Conservation (phyloP, 2,888 invertebrate genomes). For the Drosophila mettleri region DNA sequence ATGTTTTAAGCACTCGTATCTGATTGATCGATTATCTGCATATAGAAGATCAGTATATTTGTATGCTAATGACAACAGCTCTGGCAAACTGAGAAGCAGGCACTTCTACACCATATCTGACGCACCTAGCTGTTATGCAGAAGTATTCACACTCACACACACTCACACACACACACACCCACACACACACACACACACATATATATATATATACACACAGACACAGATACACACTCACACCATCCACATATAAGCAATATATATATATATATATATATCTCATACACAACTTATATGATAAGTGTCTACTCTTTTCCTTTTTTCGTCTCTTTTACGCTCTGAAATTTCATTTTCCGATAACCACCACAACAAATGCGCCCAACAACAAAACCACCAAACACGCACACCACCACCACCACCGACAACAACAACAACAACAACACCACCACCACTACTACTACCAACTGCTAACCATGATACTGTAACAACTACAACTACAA, state of each 20-base stretch:
- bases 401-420: conserved; percentile 27
- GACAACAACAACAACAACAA: conserved; percentile 8
- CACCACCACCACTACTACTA: conserved; percentile 26
- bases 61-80: conserved; percentile 19
- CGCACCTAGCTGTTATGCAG: conserved; percentile 43
- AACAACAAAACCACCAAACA: conserved; percentile 35
- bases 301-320: conserved; percentile 80
- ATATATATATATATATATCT: conserved; percentile 63
- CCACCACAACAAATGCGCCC: conserved; percentile 53
- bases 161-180: conserved; percentile 8
- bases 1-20: conserved; percentile 29
- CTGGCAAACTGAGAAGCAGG: conserved; percentile 19
- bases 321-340: conserved; percentile 81
- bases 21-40: conserved; percentile 16
- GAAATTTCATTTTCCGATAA: conserved; percentile 79
- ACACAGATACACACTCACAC: conserved; percentile 20
- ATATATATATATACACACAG: conserved; percentile 5
- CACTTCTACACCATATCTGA: conserved; percentile 34
- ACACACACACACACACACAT: conserved; percentile 29
- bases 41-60: conserved; percentile 31
- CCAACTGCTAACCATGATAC: conserved; percentile 29
- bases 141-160: conserved; percentile 27
- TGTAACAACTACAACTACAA: conserved; percentile 32
- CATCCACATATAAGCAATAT: conserved; percentile 60
- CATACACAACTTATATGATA: conserved; percentile 80